These are phyloP conservation scores for Clarias fuscus DNA, from an alignment of 2,797 vertebrate species.

Conservation along the genomic window DNA sequence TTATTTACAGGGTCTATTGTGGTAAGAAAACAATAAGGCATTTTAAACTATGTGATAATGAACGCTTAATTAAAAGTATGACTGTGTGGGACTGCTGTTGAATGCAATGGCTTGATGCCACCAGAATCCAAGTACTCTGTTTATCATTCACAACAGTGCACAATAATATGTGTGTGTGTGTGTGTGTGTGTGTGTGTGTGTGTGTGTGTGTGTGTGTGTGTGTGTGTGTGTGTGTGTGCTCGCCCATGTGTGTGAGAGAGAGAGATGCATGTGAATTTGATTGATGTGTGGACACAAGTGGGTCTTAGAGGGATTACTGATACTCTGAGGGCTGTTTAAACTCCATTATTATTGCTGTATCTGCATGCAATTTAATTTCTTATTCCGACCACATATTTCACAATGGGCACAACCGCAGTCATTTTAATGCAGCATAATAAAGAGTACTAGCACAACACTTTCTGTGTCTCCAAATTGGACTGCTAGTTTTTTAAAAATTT, in stretches of 20 bases:
- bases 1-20: conserved; percentile 43
- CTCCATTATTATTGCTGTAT: conserved; percentile 35
- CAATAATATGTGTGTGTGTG: not conserved
- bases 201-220: not conserved
- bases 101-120: conserved; percentile 21
- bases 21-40: conserved; percentile 28
- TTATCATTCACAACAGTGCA: conserved; percentile 21
- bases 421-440: not conserved
- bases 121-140: conserved; percentile 8
- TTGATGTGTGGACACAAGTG: conserved; percentile 15
- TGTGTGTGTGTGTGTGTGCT: not conserved
- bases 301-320: conserved; percentile 20
- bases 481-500: not conserved
- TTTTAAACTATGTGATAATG: conserved; percentile 29
- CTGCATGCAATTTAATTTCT: conserved; percentile 8
- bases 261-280: conserved; percentile 10
- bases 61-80: conserved; percentile 51
- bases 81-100: conserved; percentile 1
- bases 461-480: not conserved
- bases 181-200: not conserved
- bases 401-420: not conserved
- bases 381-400: not conserved
- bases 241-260: not conserved
- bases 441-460: not conserved
- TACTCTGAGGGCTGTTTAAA: conserved; percentile 35